Evolutionary conservation across 2,888 invertebrate species (phyloP), one percentile per base, ranked within the genome.

Genomic region (Lacanobia wlatinum): DNA sequence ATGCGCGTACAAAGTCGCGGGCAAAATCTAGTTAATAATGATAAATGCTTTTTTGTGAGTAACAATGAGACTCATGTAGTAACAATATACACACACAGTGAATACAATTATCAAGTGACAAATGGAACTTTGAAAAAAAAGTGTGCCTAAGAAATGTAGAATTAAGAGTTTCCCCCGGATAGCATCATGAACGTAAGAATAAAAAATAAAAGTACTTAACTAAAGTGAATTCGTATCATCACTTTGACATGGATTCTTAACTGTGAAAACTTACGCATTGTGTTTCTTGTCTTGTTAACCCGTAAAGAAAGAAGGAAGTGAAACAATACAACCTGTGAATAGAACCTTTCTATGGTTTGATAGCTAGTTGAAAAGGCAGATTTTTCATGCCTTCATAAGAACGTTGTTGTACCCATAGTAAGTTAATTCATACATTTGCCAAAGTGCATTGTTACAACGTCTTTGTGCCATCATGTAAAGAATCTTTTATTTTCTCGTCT

Each of bases 401-500:
- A 38, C 23, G 72, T 78, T 78, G 34, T 34, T 48, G n/a, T 38
- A 58, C 14, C 56, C 0, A 58, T 50, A 23, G 10, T 18, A 38
- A 70, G 21, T 59, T 59, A 21, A 52, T 50, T 77, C 55, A 23
- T 43, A 50, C 50, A 48, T 67, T 21, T 28, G 18, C 16, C 28
- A 28, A 70, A 78, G 6, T 53, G 1, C 46, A 78, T 78, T 78
- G 79, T 74, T 60, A 9, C 48, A 48, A 18, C 21, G 52, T 23
- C 53, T 74, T 72, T 78, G 58, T 23, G n/a, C 21, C 28, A 53
- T 74, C 60, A 78, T 60, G 38, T 78, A 48, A 78, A 34, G 59
- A 12, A 40, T 71, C 16, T 40, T 59, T 48, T 60, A 79, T 78
- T 74, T 72, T 78, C 72, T 72, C 53, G 60, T 74, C 48, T 72